Evolutionary conservation across 2,888 invertebrate species (phyloP), one percentile per base, ranked within the genome.

Genomic region (Helicoverpa assulta): DNA sequence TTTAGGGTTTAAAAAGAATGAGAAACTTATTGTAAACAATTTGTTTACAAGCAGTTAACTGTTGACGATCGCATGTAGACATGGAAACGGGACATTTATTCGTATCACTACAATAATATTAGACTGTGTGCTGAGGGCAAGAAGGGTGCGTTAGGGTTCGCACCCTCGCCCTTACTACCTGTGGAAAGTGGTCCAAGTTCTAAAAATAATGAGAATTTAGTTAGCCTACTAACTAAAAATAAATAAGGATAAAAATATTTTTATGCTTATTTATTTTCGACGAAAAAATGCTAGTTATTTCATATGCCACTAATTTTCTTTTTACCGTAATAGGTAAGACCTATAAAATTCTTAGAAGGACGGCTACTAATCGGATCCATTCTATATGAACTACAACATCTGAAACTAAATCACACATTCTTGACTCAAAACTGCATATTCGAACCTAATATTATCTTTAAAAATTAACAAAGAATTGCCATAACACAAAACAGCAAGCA

Each of bases 161-260:
- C 72, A 72, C 87, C 86, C 86, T 86, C 83, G 56, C 85, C 83
- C 79, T 63, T 56, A 68, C 71, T 56, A 68, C 71, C 74, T 71
- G 62, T 53, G 53, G 29, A 6, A 29, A 7, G 18, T 53, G 62
- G 70, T 50, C 2, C 14, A 67, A 68, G 75, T 16, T 5, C 55
- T 2, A 16, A 50, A 19, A 26, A 26, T 8, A 0, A 50, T 6
- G 65, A 74, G 70, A 7, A 0, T 47, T 0, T 37, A n/a, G 8
- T 40, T 10, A 37, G 2, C 0, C 2, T 37, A 10, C n/a, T n/a
- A n/a, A n/a, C n/a, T n/a, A n/a, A n/a, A n/a, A n/a, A n/a, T n/a
- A n/a, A n/a, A n/a, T n/a, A n/a, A n/a, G n/a, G n/a, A n/a, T n/a
- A n/a, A n/a, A n/a, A n/a, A n/a, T n/a, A n/a, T n/a, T n/a, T n/a